Evolutionary conservation across 2,113 vertebrate species (phyloP).

Genomic region (Larimichthys polyactis): DNA sequence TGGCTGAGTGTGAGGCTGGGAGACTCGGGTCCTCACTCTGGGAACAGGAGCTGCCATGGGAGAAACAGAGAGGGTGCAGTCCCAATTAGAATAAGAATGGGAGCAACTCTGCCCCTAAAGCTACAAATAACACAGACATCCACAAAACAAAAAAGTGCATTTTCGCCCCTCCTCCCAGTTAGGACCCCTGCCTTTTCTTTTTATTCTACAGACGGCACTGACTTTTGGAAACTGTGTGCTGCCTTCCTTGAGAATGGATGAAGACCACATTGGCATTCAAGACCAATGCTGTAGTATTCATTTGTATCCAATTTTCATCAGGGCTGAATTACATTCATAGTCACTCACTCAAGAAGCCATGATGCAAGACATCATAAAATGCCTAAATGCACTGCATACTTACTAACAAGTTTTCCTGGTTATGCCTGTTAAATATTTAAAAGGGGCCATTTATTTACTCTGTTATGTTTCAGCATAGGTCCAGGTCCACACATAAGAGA

Average conservation of each 20-base stretch:
- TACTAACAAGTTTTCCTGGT: slow-evolving; percentile 43
- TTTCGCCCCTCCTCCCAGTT: slow-evolving; percentile 33
- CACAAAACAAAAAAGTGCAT: slow-evolving; percentile 69
- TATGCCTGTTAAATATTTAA: slow-evolving; percentile 74
- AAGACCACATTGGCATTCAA: slow-evolving; percentile 68
- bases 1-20: slow-evolving; percentile 62
- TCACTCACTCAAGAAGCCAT: slow-evolving; percentile 61
- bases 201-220: slow-evolving; percentile 24
- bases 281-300: slow-evolving; percentile 49
- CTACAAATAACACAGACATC: slow-evolving; percentile 70
- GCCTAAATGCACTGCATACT: slow-evolving; percentile 63
- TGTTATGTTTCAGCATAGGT: slow-evolving; percentile 10
- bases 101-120: slow-evolving; percentile 58
- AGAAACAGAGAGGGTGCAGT: slow-evolving; percentile 65
- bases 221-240: slow-evolving; percentile 40
- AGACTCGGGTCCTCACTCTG: slow-evolving; percentile 75
- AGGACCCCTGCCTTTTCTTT: slow-evolving; percentile 38
- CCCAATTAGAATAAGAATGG: slow-evolving; percentile 81
- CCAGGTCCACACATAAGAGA: slow-evolving; percentile 6
- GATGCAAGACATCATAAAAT: slow-evolving; percentile 66
- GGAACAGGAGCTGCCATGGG: slow-evolving; percentile 68
- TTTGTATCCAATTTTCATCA: slow-evolving; percentile 62
- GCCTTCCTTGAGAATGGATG: slow-evolving; percentile 31
- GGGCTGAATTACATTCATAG: slow-evolving; percentile 60
- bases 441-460: slow-evolving; percentile 11